Conservation (phyloP, 2,113 vertebrate genomes). For the Proteles cristata region DNA sequence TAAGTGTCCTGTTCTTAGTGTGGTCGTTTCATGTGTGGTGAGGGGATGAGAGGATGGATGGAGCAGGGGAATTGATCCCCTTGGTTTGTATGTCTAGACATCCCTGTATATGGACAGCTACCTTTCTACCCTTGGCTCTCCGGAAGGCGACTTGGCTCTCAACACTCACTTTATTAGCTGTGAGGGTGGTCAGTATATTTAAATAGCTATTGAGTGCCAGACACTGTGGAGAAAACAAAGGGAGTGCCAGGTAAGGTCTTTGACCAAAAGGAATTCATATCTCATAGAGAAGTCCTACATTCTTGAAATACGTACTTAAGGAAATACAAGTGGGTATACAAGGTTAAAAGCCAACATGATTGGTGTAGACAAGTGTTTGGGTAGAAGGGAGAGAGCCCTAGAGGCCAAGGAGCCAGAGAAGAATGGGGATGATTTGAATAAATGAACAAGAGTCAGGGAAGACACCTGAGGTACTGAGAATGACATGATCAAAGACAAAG, state of each 20-base stretch:
- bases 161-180: not conserved
- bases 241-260: not conserved
- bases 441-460: not conserved
- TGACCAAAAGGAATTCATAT: not conserved
- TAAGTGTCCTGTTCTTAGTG: not conserved
- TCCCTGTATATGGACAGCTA: not conserved
- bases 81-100: not conserved
- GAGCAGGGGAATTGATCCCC: not conserved
- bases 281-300: not conserved
- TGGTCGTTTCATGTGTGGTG: not conserved
- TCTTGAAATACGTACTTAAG: not conserved
- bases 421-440: not conserved
- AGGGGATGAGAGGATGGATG: not conserved
- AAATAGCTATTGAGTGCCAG: not conserved
- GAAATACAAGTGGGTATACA: not conserved
- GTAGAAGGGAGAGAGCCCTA: not conserved
- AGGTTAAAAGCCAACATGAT: not conserved
- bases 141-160: not conserved
- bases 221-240: not conserved
- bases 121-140: not conserved
- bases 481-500: not conserved
- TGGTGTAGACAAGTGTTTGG: not conserved
- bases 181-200: not conserved
- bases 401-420: not conserved
- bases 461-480: not conserved